Conservation (phyloP, 2,113 vertebrate species). For the Anser cygnoides region DNA sequence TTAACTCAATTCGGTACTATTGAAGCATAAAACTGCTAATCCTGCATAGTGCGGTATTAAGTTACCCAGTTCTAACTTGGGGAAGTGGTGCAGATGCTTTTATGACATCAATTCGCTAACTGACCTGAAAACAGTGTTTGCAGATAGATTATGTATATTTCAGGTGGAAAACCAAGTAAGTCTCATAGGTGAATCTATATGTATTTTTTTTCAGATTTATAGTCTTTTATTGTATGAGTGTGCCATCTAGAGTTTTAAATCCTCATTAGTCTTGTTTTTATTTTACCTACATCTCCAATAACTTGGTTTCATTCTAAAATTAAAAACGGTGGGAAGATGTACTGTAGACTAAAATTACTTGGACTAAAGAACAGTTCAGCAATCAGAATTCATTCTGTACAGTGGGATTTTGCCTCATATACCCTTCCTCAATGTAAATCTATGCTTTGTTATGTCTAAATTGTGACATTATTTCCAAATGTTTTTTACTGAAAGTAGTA, state of each 20-base stretch:
- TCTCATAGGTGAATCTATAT: not conserved
- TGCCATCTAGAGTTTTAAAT: conserved; percentile 70
- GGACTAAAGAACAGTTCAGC: not conserved
- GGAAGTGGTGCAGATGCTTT: not conserved
- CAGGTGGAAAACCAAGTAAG: not conserved
- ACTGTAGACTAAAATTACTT: not conserved
- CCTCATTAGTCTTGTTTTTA: not conserved
- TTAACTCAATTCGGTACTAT: not conserved
- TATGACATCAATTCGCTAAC: not conserved
- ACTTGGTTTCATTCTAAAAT: not conserved
- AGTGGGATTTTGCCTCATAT: not conserved
- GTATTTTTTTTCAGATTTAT: not conserved
- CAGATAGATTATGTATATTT: not conserved
- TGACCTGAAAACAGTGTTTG: not conserved
- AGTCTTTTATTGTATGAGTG: conserved; percentile 33
- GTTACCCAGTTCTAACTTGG: not conserved
- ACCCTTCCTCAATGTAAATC: not conserved
- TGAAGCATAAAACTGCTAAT: not conserved
- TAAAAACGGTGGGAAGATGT: not conserved
- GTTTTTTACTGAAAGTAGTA: not conserved
- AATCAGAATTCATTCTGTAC: not conserved
- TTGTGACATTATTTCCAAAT: no score
- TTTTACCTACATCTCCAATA: not conserved
- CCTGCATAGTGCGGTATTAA: not conserved
- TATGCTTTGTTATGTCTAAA: no score